Conservation (phyloP, 2,888 invertebrate species). For the Rhynchonema sp. region DNA sequence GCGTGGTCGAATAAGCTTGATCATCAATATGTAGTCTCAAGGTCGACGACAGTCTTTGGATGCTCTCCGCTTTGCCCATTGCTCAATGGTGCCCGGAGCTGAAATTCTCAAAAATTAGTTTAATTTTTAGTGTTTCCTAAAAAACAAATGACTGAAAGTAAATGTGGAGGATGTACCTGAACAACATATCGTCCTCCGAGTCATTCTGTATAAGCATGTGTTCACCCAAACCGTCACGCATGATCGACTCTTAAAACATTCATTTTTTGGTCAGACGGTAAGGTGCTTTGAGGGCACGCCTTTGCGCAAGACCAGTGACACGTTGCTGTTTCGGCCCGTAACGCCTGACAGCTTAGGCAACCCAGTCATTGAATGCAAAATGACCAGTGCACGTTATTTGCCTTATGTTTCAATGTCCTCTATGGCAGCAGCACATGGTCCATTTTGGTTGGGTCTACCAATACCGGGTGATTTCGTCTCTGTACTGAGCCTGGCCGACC, state of each 20-base stretch:
- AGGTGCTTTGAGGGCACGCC: neutral
- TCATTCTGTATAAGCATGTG: constrained; percentile 98
- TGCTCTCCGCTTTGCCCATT: no score
- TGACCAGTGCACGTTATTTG: no score
- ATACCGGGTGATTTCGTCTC: no score
- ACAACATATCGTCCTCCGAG: constrained; percentile 44
- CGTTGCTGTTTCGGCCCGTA: no score
- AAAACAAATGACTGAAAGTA: no score
- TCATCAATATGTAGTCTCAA: neutral
- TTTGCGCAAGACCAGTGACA: no score
- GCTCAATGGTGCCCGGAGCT: neutral
- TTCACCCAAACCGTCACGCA: constrained; percentile 88
- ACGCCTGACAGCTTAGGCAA: no score
- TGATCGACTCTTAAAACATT: constrained; percentile 53
- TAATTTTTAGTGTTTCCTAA: neutral
- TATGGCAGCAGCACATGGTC: no score
- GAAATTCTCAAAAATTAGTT: neutral
- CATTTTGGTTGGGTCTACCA: no score
- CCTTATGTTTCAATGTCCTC: no score
- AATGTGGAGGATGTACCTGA: neutral
- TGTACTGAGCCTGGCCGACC: no score
- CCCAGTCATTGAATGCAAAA: no score
- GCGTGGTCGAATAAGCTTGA: neutral
- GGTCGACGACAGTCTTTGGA: neutral
- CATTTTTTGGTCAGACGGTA: constrained; percentile 32